Evolutionary conservation across 2,797 vertebrate species (phyloP), one percentile per base, ranked within the genome.

Genomic region (Sphenodon punctatus): DNA sequence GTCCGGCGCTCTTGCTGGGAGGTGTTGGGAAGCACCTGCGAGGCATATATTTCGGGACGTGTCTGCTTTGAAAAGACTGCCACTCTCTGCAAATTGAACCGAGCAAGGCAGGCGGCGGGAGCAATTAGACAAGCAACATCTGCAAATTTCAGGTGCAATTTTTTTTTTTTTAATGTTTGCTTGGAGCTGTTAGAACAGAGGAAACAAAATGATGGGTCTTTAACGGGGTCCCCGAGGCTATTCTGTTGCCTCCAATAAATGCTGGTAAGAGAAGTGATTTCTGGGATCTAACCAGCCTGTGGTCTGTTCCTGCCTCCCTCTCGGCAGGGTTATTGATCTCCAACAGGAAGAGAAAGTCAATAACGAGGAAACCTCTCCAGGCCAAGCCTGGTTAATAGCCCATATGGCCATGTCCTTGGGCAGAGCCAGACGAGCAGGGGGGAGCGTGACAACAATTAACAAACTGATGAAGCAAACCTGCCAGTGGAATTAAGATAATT

Each of bases 301-400:
- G 79, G 67, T 70, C 78, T 36, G 82, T 79, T 39, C 82, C 81
- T 3, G 75, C 67, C 41, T 80, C 69, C 42, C 68, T 59, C 71
- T 83, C 86, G 10, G 59, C 72, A 22, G 82, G 83, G 51, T 48
- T 76, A 59, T 86, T 75, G 67, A 86, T 83, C 42, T 84, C 79
- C 56, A 76, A 51, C 49, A 77, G 79, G 67, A 83, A 86, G 51
- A 72, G 49, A 61, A 73, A 86, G 45, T 66, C 70, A 38, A 77
- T 83, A 17, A 82, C 6, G 27, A 83, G 67, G 73, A 78, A 77
- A 27, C 67, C 53, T 14, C 51, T 79, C 71, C 73, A 25, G 67
- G 69, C 77, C 51, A 36, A 58, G 63, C 34, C 68, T 34, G 7
- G 45, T 65, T n/a, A 72, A 63, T 48, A 84, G 71, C n/a, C 72